A percentile compares a stretch with the other conserved stretches of the same genome.
phyloP scores from a whole-genome alignment of 1,140 invertebrate genomes.

The Trinorchestia longiramus region DNA sequence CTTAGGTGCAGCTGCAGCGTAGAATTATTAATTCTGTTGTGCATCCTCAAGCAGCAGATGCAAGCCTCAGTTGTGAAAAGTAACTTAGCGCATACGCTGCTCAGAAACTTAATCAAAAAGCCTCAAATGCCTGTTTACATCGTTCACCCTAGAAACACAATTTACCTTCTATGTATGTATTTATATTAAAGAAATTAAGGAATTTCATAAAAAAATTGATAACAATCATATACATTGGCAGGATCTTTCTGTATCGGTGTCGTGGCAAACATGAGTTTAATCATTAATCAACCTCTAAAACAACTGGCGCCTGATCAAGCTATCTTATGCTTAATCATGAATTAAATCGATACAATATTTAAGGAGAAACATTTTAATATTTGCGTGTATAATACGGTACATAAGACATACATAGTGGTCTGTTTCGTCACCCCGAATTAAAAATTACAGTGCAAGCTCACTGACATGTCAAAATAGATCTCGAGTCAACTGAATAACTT shows the following conservation, averaged over 20 bases:
- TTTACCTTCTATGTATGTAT: neutral
- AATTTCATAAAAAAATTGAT: neutral
- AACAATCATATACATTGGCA: neutral
- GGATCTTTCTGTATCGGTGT: neutral
- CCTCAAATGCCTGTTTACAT: neutral
- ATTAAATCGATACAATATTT: no score
- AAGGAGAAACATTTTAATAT: neutral
- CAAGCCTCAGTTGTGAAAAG: neutral
- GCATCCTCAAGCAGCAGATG: neutral
- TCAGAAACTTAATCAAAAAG: neutral
- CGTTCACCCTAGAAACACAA: neutral
- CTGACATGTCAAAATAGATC: neutral
- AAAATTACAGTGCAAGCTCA: neutral
- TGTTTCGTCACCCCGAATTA: neutral
- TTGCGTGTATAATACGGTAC: neutral
- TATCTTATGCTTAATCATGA: no score
- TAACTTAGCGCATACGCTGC: neutral
- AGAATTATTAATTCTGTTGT: neutral
- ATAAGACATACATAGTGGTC: neutral
- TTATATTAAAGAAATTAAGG: neutral
- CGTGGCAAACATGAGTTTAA: neutral
- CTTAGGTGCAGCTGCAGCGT: neutral
- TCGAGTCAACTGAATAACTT: neutral
- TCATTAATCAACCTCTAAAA: neutral
- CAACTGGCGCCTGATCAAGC: no score